These are phyloP conservation scores for Heliothis subflexa DNA, from an alignment of 1,140 invertebrate species.

Conservation along the genomic window DNA sequence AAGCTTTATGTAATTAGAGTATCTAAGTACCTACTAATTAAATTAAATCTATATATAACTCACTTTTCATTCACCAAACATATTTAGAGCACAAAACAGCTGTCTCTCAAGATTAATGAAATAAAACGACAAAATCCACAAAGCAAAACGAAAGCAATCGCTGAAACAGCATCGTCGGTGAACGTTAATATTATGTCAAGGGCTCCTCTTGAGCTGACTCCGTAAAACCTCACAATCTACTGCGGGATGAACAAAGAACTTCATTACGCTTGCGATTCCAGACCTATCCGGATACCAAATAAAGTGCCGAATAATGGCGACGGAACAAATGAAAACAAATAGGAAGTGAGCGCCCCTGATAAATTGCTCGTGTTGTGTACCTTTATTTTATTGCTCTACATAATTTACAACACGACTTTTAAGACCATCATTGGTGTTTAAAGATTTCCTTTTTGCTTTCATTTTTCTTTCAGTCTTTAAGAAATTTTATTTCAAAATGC, in stretches of 20 bases:
- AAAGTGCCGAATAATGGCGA: conserved; percentile 63
- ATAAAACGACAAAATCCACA: conserved; percentile 1
- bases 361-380: conserved; percentile 54
- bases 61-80: too few species aligned
- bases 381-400: conserved; percentile 59
- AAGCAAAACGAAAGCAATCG: conserved; percentile 20
- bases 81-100: too few species aligned
- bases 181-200: conserved; percentile 44
- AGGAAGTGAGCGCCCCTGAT: conserved; percentile 57
- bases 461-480: conserved; percentile 6
- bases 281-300: conserved; percentile 54
- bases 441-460: conserved; percentile 40
- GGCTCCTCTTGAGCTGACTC: conserved; percentile 25
- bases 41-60: neutral
- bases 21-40: neutral
- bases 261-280: conserved; percentile 58
- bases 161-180: conserved; percentile 15
- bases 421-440: conserved; percentile 49
- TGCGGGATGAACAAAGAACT: conserved; percentile 57
- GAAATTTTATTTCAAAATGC: neutral
- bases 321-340: conserved; percentile 66
- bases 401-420: conserved; percentile 54
- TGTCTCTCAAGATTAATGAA: conserved; percentile 16
- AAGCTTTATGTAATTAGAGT: neutral
- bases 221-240: conserved; percentile 50